These are phyloP conservation scores for Microtus montanus DNA, from an alignment of 2,113 vertebrate genomes.

Conservation along the genomic window DNA sequence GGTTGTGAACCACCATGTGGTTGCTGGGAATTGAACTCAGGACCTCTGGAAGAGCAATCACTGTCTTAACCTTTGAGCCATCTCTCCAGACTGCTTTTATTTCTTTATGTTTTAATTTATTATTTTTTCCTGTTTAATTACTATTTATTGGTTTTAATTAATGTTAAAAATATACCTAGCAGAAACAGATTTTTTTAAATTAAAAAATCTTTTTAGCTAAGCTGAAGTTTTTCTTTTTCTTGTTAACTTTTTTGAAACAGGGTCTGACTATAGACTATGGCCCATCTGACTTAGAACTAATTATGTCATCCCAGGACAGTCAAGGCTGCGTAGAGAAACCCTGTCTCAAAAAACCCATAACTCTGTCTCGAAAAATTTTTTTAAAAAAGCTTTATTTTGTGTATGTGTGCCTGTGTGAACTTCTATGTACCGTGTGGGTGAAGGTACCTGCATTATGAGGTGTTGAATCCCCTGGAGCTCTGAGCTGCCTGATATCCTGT, in stretches of 20 bases:
- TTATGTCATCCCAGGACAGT: background rate
- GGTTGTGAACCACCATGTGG: too few species aligned
- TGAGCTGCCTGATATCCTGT: background rate
- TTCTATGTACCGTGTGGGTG: background rate
- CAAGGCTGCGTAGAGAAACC: background rate
- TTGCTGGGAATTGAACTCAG: too few species aligned
- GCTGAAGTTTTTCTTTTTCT: background rate
- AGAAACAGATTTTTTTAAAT: background rate
- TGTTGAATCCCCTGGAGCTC: background rate
- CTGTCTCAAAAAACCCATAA: background rate
- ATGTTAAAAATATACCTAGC: background rate
- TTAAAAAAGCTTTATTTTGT: background rate
- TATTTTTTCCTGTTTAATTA: background rate
- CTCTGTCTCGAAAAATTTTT: background rate
- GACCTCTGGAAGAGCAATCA: too few species aligned
- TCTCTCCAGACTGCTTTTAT: too few species aligned
- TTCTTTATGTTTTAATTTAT: background rate
- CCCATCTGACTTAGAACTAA: background rate
- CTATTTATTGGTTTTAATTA: background rate
- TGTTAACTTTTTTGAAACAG: background rate
- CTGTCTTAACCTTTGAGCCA: too few species aligned
- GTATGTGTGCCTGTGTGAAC: background rate
- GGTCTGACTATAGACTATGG: background rate
- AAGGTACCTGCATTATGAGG: background rate
- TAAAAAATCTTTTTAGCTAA: background rate